Evolutionary conservation across 1,140 invertebrate species (phyloP).

Genomic region (Oscheius sp.): DNA sequence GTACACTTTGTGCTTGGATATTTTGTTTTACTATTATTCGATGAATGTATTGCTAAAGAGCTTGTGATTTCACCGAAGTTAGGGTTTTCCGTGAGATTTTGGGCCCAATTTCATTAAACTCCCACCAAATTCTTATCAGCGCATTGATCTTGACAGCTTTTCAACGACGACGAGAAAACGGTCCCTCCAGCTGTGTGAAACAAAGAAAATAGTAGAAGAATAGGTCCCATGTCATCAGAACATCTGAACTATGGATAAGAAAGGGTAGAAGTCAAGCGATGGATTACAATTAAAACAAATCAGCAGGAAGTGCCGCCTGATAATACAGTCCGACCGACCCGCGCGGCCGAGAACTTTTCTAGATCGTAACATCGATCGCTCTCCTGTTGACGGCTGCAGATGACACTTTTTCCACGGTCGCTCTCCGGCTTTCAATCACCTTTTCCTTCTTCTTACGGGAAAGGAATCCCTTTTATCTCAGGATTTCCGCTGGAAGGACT

Average conservation of each 20-base stretch:
- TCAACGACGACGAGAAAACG: conserved; percentile 29
- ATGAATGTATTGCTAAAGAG: no score
- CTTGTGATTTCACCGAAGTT: no score
- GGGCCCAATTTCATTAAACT: no score
- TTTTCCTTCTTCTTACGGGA: neutral
- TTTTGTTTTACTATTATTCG: no score
- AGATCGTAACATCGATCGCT: conserved; percentile 11
- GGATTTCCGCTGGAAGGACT: no score
- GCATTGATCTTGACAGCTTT: conserved; percentile 30
- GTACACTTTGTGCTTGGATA: no score
- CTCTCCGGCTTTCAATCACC: neutral
- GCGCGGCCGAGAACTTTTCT: conserved; percentile 7
- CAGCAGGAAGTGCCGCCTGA: neutral
- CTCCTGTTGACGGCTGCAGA: neutral
- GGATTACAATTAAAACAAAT: neutral
- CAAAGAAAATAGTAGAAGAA: neutral
- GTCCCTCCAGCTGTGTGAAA: conserved; percentile 11
- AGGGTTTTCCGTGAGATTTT: no score
- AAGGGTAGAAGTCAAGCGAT: neutral
- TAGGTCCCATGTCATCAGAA: no score
- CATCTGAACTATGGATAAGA: no score
- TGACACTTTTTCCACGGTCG: neutral
- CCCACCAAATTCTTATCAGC: conserved; percentile 30
- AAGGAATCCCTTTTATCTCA: no score
- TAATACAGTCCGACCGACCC: conserved; percentile 1